These are phyloP conservation scores for Syrphus vitripennis DNA, from an alignment of 2,888 invertebrate species.

Conservation along the genomic window DNA sequence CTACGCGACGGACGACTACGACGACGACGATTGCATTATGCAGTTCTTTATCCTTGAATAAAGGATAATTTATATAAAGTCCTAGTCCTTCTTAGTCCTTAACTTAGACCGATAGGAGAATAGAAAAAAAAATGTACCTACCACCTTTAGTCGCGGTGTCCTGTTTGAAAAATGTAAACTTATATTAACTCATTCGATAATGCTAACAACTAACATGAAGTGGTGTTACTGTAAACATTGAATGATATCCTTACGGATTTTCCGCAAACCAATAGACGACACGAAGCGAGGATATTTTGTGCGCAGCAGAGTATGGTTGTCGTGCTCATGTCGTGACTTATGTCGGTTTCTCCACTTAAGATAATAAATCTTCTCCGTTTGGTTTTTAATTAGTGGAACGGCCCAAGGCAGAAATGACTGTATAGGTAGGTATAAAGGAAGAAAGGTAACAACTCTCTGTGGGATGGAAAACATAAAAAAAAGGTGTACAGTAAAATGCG, in stretches of 20 bases:
- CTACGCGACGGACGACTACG: not conserved
- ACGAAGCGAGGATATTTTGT: not conserved
- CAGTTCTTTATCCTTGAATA: constrained; percentile 59
- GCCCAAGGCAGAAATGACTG: not conserved
- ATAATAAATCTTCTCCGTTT: constrained; percentile 66
- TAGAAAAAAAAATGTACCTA: not conserved
- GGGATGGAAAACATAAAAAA: constrained; percentile 7
- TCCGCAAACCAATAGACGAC: constrained; percentile 19
- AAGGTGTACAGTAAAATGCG: constrained; percentile 39
- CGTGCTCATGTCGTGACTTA: constrained; percentile 67
- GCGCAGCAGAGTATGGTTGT: constrained; percentile 2
- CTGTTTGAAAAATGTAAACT: constrained; percentile 65
- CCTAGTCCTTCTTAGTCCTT: constrained; percentile 20
- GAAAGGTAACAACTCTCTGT: not conserved
- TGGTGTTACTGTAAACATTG: constrained; percentile 63
- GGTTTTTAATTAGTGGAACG: constrained; percentile 67
- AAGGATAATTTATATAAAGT: constrained; percentile 15
- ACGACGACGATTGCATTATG: constrained; percentile 32
- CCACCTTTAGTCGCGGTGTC: constrained; percentile 1
- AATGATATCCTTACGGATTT: constrained; percentile 64
- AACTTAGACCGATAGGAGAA: not conserved
- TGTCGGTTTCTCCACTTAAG: constrained; percentile 67
- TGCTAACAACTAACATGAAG: constrained; percentile 63
- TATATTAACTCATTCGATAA: constrained; percentile 70
- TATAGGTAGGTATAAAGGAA: not conserved